Evolutionary conservation across 2,113 vertebrate species (phyloP).

Genomic region (Marmota monax): DNA sequence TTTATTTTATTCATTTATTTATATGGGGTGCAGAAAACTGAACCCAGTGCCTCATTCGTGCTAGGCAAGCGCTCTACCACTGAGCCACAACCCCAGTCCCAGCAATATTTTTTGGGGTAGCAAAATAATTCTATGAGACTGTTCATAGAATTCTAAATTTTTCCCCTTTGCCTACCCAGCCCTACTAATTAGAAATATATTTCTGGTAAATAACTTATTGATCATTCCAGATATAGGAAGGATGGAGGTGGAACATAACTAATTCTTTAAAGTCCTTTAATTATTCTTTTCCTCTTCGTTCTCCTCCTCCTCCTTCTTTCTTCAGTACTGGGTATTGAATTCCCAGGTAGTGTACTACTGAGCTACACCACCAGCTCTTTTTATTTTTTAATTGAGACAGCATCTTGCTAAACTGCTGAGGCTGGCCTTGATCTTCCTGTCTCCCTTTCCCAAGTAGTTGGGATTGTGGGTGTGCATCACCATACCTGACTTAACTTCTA

Average conservation of each 20-base stretch:
- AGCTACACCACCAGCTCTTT: background rate
- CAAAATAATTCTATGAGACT: slow-evolving; percentile 44
- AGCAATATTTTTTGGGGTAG: background rate
- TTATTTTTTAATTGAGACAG: background rate
- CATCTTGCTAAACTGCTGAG: background rate
- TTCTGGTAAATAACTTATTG: slow-evolving; percentile 29
- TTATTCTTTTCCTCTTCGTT: background rate
- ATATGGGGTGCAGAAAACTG: no score
- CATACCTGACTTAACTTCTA: background rate
- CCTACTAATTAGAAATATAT: slow-evolving; percentile 48
- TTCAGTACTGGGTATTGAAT: background rate
- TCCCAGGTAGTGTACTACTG: background rate
- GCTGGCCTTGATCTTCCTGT: background rate
- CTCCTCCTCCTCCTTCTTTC: background rate
- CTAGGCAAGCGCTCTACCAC: no score
- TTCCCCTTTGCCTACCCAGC: background rate
- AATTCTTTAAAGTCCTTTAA: slow-evolving; percentile 31
- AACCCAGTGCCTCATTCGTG: no score
- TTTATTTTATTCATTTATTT: no score
- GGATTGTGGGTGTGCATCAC: background rate
- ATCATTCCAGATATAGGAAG: slow-evolving; percentile 16
- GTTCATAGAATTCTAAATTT: background rate
- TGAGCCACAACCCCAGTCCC: no score
- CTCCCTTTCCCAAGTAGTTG: background rate
- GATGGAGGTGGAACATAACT: background rate